A percentile compares a stretch with the other conserved stretches of the same genome.
phyloP scores from a whole-genome alignment of 1,140 invertebrate species.

The Steinernema khuongi region DNA sequence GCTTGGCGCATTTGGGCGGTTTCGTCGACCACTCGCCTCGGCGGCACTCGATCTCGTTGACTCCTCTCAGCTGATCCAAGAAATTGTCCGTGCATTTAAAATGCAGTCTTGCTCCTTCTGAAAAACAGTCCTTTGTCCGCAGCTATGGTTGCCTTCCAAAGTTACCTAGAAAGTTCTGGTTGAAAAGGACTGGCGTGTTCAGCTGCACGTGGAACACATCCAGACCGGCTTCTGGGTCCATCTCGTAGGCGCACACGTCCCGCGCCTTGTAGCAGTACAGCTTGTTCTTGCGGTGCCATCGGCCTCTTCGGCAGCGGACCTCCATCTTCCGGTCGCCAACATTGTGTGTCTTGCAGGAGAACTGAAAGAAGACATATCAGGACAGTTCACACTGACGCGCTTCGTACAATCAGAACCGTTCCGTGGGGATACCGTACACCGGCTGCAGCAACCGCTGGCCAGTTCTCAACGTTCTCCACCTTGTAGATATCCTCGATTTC shows the following conservation, averaged over 20 bases:
- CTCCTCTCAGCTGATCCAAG: not conserved
- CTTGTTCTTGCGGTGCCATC: not conserved
- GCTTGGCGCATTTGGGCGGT: conserved; percentile 12
- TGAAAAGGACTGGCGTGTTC: conserved; percentile 30
- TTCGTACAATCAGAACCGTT: not conserved
- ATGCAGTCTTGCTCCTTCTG: not conserved
- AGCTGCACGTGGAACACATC: conserved; percentile 25
- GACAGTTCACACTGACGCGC: not conserved
- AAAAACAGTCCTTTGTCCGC: conserved; percentile 2
- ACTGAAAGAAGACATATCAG: not conserved
- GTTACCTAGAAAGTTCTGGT: conserved; percentile 33
- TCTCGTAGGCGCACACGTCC: conserved; percentile 20
- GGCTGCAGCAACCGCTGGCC: not conserved
- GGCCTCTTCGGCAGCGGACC: not conserved
- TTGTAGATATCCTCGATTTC: conserved; percentile 8
- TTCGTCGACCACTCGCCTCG: not conserved
- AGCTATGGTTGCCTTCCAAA: not conserved
- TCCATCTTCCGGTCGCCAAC: not conserved
- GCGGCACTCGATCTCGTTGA: conserved; percentile 11
- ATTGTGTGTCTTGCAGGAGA: conserved; percentile 6
- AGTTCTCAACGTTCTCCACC: not conserved
- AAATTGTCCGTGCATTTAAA: not conserved
- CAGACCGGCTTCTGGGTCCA: conserved; percentile 28
- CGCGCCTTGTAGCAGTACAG: not conserved
- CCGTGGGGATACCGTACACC: not conserved